Percentiles rank a stretch among this genome's conserved stretches.
phyloP scores from a whole-genome alignment of 1,140 invertebrate genomes.

The Zaprionus tsacasi region DNA sequence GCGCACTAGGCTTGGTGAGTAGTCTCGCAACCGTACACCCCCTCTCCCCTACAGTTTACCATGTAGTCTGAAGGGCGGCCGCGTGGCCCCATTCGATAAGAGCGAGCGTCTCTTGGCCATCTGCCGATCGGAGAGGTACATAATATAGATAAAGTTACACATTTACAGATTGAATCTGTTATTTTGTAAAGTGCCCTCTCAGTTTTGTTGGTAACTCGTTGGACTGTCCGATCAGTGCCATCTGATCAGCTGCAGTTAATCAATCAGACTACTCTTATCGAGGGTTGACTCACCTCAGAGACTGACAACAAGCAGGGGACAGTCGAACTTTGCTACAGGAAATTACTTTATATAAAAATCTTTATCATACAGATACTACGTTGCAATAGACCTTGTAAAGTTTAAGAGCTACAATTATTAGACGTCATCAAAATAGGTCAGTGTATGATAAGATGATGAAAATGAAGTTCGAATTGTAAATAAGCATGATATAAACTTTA shows the following conservation, averaged over 20 bases:
- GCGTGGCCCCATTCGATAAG: constrained; percentile 38
- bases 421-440: neutral
- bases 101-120: constrained; percentile 14
- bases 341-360: neutral
- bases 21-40: too few species aligned
- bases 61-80: neutral
- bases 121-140: constrained; percentile 4
- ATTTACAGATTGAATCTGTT: neutral
- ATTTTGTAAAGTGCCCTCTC: neutral
- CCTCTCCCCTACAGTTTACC: neutral
- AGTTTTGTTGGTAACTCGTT: neutral
- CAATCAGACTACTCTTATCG: constrained; percentile 18
- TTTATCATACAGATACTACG: neutral
- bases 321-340: neutral
- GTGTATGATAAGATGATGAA: neutral
- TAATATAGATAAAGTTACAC: neutral
- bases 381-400: neutral
- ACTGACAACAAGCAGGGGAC: neutral
- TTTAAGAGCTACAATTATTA: neutral
- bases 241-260: constrained; percentile 23
- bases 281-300: constrained; percentile 12
- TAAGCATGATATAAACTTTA: neutral
- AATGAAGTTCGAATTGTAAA: neutral
- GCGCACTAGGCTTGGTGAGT: constrained; percentile 72
- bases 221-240: neutral